Evolutionary conservation across 30 jellyfish, hydroid and myxozoan genomes (phyloP).

Genomic region (Hydra vulgaris): DNA sequence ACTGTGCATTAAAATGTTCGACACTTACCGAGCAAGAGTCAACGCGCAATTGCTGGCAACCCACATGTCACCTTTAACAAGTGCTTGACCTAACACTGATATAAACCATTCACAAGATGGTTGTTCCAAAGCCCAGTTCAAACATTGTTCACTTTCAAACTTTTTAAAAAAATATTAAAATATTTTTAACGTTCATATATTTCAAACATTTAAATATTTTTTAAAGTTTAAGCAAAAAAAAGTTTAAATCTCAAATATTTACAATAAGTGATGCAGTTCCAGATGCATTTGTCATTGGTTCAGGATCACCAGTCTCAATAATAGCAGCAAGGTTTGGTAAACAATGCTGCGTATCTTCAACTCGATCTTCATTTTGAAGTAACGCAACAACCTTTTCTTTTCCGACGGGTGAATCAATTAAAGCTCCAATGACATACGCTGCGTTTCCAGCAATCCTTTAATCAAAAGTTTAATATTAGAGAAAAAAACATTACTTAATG

Average conservation of each 20-base stretch:
- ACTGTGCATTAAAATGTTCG: background rate
- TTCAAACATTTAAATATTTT: background rate
- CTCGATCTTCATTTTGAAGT: conserved; percentile 36
- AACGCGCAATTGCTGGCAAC: conserved; percentile 77
- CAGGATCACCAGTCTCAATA: conserved; percentile 49
- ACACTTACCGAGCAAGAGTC: conserved; percentile 70
- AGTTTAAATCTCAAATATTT: background rate
- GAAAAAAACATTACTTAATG: no score
- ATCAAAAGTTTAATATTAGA: no score
- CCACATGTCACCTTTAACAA: conserved; percentile 27
- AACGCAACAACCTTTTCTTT: conserved; percentile 41
- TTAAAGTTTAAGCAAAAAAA: background rate
- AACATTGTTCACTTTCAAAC: conserved; percentile 36
- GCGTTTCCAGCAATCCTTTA: conserved; percentile 83
- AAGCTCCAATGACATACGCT: conserved; percentile 70
- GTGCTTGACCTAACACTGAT: conserved; percentile 40
- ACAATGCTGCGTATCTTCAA: conserved; percentile 41
- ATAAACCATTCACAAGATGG: conserved; percentile 83
- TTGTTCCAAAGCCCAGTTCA: conserved; percentile 74
- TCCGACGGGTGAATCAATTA: conserved; percentile 70
- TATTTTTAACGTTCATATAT: background rate
- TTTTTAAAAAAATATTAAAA: background rate
- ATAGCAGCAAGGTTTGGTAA: conserved; percentile 71
- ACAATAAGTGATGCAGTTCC: conserved; percentile 81
- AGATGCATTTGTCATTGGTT: conserved; percentile 65